Evolutionary conservation across 2,888 invertebrate genomes (phyloP), one percentile per base, ranked within the genome.

Genomic region (Drosophila lutescens): DNA sequence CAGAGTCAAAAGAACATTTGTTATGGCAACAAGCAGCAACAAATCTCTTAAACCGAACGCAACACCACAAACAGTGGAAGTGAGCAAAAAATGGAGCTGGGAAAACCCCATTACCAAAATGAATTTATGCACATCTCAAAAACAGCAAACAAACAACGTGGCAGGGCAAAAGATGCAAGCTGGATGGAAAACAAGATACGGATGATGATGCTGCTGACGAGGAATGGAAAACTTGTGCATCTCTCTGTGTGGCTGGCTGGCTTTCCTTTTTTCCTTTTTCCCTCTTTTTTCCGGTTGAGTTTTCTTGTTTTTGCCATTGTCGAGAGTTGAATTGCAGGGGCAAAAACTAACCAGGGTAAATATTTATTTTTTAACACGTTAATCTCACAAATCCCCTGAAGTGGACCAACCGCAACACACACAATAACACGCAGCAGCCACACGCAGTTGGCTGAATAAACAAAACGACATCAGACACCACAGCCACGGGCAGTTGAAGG

Each of bases 351-450:
- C 84, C 76, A 88, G 79, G 88, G 79, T 87, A 88, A 88, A 85
- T 84, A 88, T 85, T 88, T 88, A 84, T 86, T 88, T 88, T 88
- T 85, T 80, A 88, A 88, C 88, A 85, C 85, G 87, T 85, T 88
- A 85, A 85, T 85, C 88, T 77, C 77, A 86, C 84, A 85, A 86
- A 85, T 88, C 79, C 79, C 68, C 68, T 76, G 74, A 88, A 83
- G 83, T 88, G 83, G 78, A 68, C 41, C 66, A 55, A 50, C 59
- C 76, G 41, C 60, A 61, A 58, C 49, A 63, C 36, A 44, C 73
- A 61, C 61, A 65, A 50, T 43, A 50, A 26, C 54, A 80, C 30
- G 57, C 74, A 78, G 60, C 58, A 77, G 70, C 76, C 83, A 67
- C 88, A 82, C 80, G 63, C 77, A 88, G 83, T 80, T 88, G 83